Percentiles rank a stretch among this genome's conserved stretches.
phyloP scores from a whole-genome alignment of 2,113 vertebrate genomes.

The Epinephelus moara region DNA sequence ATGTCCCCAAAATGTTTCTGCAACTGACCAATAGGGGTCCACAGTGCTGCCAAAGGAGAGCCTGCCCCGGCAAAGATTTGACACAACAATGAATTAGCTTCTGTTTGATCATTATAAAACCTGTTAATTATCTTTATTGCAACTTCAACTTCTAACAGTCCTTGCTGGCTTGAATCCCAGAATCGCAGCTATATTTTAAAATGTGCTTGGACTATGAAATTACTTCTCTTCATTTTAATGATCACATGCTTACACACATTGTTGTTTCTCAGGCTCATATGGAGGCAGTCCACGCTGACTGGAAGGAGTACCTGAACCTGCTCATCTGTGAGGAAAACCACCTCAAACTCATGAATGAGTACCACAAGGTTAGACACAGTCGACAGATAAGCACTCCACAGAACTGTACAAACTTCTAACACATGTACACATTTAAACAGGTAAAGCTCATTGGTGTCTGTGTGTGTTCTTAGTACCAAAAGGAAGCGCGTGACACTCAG shows the following conservation, averaged over 20 bases:
- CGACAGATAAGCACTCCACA: not conserved
- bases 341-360: slow-evolving; percentile 97
- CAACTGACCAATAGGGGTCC: no score
- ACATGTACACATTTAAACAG: not conserved
- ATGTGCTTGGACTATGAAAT: not conserved
- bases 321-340: slow-evolving; percentile 99
- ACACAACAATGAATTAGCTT: no score
- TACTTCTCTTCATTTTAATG: no score
- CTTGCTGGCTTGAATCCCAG: no score
- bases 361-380: slow-evolving; percentile 89
- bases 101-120: no score
- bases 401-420: not conserved
- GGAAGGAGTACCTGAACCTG: slow-evolving; percentile 98
- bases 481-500: slow-evolving; percentile 91
- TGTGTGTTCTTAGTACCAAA: slow-evolving; percentile 87
- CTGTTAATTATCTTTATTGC: no score
- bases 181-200: not conserved
- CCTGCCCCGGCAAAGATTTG: no score
- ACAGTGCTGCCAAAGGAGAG: no score
- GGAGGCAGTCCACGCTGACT: slow-evolving; percentile 95
- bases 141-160: no score
- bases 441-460: slow-evolving; percentile 6
- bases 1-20: no score
- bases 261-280: slow-evolving; percentile 91
- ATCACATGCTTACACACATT: not conserved